A percentile compares a stretch with the other conserved stretches of the same genome.
These are phyloP conservation scores for Penaeus monodon DNA, from an alignment of 2,888 invertebrate species.

Conservation along the genomic window DNA sequence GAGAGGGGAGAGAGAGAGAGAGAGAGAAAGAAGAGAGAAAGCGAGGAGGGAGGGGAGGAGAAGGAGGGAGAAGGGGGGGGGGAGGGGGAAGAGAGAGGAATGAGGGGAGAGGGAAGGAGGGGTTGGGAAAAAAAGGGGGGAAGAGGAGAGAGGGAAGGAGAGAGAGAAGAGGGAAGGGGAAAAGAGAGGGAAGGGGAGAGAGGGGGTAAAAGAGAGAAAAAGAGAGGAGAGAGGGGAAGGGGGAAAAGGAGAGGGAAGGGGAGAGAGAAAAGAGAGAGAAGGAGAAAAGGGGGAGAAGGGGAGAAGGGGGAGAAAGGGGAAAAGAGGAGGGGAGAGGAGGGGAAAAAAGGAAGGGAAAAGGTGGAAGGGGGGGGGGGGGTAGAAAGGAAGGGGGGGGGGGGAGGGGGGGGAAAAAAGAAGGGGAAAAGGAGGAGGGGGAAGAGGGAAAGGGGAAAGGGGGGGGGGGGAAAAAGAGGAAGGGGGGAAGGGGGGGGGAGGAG, in stretches of 20 bases:
- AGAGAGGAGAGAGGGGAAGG: not conserved
- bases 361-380: not conserved
- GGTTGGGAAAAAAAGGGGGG: not conserved
- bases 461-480: not conserved
- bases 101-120: too few relatives aligned
- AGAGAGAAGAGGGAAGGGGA: not conserved
- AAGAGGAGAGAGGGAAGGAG: not conserved
- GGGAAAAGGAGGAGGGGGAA: not conserved
- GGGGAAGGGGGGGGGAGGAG: not conserved
- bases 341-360: not conserved
- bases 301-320: not conserved
- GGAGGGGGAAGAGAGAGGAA: accelerated
- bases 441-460: too few relatives aligned
- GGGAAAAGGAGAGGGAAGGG: not conserved
- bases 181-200: not conserved
- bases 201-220: not conserved
- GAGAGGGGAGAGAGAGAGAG: too few relatives aligned
- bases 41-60: too few relatives aligned
- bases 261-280: not conserved
- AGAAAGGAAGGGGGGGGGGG: not conserved
- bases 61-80: too few relatives aligned
- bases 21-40: too few relatives aligned
- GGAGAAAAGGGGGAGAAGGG: too few relatives aligned
- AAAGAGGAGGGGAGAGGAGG: not conserved
- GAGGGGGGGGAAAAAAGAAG: not conserved